phyloP scores from a whole-genome alignment of 1,140 invertebrate genomes.

The Ceratina japonica region DNA sequence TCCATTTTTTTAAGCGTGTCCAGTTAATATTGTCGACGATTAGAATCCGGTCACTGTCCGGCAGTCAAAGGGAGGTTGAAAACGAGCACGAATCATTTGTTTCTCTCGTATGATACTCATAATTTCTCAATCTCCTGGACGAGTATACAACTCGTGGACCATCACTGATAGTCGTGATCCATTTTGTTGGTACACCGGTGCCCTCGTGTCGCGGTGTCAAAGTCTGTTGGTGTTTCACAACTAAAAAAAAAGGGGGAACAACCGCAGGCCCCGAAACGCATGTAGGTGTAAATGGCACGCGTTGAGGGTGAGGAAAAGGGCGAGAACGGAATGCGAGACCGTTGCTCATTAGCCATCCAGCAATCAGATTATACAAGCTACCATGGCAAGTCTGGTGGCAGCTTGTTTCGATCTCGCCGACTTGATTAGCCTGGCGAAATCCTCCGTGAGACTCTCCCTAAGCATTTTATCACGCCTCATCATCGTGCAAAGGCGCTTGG shows the following conservation, averaged over 20 bases:
- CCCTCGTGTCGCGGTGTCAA: slow-evolving; percentile 21
- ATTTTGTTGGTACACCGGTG: slow-evolving; percentile 47
- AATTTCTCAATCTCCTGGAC: background rate
- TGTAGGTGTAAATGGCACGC: slow-evolving; percentile 55
- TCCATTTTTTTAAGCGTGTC: too few relatives aligned
- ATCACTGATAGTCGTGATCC: slow-evolving; percentile 31
- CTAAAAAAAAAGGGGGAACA: background rate
- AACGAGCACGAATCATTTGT: background rate
- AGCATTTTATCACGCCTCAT: slow-evolving; percentile 50
- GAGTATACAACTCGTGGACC: background rate
- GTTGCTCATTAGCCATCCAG: slow-evolving; percentile 70
- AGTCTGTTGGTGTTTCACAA: slow-evolving; percentile 9
- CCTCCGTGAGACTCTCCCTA: slow-evolving; percentile 42
- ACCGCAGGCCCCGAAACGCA: background rate
- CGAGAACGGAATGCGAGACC: slow-evolving; percentile 67
- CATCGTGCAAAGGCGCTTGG: slow-evolving; percentile 2
- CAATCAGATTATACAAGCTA: slow-evolving; percentile 66
- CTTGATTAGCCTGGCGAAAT: slow-evolving; percentile 50
- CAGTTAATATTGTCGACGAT: too few relatives aligned
- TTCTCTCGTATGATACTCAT: background rate
- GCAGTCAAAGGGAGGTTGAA: background rate
- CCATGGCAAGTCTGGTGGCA: slow-evolving; percentile 47
- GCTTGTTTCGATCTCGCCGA: slow-evolving; percentile 41
- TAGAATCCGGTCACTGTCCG: background rate
- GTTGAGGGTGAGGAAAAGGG: slow-evolving; percentile 50